A percentile compares a stretch with the other conserved stretches of the same genome.
These are phyloP conservation scores for Molossus molossus DNA, from an alignment of 2,797 vertebrate species.

Conservation along the genomic window DNA sequence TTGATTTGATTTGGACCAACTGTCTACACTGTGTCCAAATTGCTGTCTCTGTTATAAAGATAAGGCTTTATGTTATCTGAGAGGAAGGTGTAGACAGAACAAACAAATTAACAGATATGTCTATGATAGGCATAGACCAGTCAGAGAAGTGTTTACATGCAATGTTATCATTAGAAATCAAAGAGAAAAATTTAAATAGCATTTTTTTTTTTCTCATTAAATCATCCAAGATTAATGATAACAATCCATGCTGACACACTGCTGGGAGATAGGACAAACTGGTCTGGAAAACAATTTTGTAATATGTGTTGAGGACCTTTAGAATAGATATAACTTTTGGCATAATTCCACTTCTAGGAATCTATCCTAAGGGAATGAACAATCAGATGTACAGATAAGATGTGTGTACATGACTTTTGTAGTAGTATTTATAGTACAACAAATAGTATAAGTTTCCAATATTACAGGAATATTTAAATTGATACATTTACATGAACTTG, in stretches of 20 bases:
- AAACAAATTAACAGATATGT: conserved; percentile 17
- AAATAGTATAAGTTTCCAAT: neutral
- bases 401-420: neutral
- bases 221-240: neutral
- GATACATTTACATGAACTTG: neutral
- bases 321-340: conserved; percentile 7
- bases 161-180: neutral
- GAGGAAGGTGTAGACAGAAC: neutral
- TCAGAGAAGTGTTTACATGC: conserved; percentile 5
- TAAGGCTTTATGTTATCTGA: neutral
- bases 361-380: conserved; percentile 47
- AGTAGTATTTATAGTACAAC: conserved; percentile 23
- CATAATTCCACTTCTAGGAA: neutral
- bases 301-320: neutral
- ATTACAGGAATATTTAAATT: conserved; percentile 3
- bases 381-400: conserved; percentile 25
- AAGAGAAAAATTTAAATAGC: conserved; percentile 10
- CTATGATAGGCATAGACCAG: neutral
- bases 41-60: conserved; percentile 19
- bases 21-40: neutral
- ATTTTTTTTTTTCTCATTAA: conserved; percentile 30
- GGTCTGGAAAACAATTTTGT: neutral
- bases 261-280: neutral
- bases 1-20: neutral
- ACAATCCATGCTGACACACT: neutral